A percentile compares a stretch with the other conserved stretches of the same genome.
Conservation (phyloP, 2,888 invertebrate species). For the Diarsia brunnea region DNA sequence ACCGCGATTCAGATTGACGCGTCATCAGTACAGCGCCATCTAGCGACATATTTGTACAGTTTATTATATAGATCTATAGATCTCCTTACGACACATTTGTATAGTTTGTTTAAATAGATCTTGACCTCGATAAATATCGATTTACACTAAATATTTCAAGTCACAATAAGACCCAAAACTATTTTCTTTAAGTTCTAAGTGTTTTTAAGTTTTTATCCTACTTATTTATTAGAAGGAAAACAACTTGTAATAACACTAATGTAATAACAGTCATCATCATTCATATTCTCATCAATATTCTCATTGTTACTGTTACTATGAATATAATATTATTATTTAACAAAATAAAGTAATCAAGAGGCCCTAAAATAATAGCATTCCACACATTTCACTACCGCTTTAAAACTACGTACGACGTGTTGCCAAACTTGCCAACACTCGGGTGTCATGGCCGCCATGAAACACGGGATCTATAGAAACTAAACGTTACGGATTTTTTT, state of each 20-base stretch:
- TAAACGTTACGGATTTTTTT: not conserved
- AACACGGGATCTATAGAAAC: conserved; percentile 29
- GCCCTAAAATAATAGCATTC: not conserved
- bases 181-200: no score
- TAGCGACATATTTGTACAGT: not conserved
- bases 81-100: conserved; percentile 28
- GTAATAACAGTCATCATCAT: no score
- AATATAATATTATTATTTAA: not conserved
- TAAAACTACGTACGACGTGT: not conserved
- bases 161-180: not conserved
- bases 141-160: not conserved
- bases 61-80: not conserved
- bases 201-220: no score
- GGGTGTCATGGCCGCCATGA: not conserved
- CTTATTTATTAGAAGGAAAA: not conserved
- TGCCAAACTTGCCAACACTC: no score
- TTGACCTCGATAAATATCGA: not conserved
- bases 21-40: conserved; percentile 51
- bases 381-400: not conserved
- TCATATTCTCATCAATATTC: no score
- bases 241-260: not conserved
- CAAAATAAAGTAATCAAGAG: not conserved
- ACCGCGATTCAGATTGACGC: conserved; percentile 47
- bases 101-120: not conserved
- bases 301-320: not conserved